phyloP scores from a whole-genome alignment of 2,113 vertebrate genomes.

The Oxyura jamaicensis region DNA sequence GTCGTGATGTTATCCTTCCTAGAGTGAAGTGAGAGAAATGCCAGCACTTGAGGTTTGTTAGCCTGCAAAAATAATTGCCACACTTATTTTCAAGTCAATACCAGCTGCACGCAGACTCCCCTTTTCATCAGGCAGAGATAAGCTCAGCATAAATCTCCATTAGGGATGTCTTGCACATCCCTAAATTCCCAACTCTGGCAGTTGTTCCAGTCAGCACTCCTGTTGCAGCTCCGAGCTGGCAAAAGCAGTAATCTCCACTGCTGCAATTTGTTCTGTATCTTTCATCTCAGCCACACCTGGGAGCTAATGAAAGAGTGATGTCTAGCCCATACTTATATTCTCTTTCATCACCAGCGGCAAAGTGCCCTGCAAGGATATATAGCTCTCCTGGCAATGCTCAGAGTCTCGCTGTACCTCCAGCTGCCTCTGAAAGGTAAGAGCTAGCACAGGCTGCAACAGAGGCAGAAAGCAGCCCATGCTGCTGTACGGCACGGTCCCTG shows the following conservation, averaged over 20 bases:
- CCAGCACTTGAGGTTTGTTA: accelerated
- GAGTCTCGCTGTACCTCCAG: not conserved
- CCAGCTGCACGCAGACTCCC: not conserved
- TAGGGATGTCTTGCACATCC: not conserved
- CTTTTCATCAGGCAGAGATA: slow-evolving; percentile 3
- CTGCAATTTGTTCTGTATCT: not conserved
- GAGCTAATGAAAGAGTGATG: slow-evolving; percentile 9
- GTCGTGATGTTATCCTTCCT: not conserved
- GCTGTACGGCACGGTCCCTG: not conserved
- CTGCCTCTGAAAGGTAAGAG: not conserved
- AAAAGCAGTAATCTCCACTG: not conserved
- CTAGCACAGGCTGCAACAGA: accelerated
- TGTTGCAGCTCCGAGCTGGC: not conserved
- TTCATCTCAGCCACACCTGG: slow-evolving; percentile 15
- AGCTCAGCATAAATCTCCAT: slow-evolving; percentile 27
- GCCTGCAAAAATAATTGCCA: not conserved
- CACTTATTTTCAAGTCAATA: not conserved
- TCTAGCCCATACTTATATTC: not conserved
- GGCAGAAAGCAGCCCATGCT: not conserved
- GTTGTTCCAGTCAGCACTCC: not conserved
- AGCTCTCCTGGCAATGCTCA: not conserved
- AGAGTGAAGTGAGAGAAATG: not conserved
- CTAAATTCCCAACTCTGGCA: not conserved
- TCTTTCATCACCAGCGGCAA: not conserved
- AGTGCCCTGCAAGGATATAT: not conserved